phyloP scores from a whole-genome alignment of 92 coral and sea anemone species.

The Plumapathes pennacea region DNA sequence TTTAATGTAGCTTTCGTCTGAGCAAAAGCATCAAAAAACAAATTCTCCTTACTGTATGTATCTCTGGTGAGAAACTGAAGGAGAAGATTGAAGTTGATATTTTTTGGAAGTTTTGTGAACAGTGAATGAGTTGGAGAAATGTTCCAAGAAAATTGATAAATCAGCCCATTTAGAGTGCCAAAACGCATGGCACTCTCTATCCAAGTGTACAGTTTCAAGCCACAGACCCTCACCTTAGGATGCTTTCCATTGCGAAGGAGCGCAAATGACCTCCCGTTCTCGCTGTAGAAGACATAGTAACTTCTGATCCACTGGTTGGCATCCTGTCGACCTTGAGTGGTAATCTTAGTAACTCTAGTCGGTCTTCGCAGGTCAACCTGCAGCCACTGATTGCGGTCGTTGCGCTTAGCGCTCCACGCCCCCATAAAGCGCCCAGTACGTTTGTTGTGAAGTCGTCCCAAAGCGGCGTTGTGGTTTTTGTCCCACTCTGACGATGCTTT shows the following conservation, averaged over 20 bases:
- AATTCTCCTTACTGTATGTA: too few species aligned
- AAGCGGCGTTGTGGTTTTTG: slow-evolving; percentile 42
- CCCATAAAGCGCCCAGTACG: slow-evolving; percentile 31
- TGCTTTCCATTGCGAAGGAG: slow-evolving; percentile 4
- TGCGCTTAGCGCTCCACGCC: slow-evolving; percentile 54
- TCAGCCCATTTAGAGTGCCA: too few species aligned
- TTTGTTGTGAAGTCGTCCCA: slow-evolving; percentile 43
- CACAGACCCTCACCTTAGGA: slow-evolving; percentile 19
- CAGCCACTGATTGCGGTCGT: slow-evolving; percentile 49
- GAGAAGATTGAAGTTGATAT: too few species aligned
- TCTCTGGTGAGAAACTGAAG: too few species aligned
- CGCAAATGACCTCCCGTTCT: slow-evolving; percentile 46
- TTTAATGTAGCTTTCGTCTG: too few species aligned
- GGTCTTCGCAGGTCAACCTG: slow-evolving; percentile 45
- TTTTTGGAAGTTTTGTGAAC: too few species aligned
- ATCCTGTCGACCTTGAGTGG: slow-evolving; percentile 60
- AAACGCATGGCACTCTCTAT: too few species aligned
- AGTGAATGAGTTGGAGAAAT: too few species aligned
- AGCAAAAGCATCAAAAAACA: too few species aligned
- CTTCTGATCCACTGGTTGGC: slow-evolving; percentile 56
- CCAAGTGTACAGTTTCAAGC: too few species aligned
- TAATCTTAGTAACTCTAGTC: slow-evolving; percentile 44
- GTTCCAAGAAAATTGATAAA: not conserved
- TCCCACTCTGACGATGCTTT: slow-evolving; percentile 60
- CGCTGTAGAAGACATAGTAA: slow-evolving; percentile 49